These are phyloP conservation scores for Datnioides undecimradiatus DNA, from an alignment of 2,113 vertebrate species.

Conservation along the genomic window DNA sequence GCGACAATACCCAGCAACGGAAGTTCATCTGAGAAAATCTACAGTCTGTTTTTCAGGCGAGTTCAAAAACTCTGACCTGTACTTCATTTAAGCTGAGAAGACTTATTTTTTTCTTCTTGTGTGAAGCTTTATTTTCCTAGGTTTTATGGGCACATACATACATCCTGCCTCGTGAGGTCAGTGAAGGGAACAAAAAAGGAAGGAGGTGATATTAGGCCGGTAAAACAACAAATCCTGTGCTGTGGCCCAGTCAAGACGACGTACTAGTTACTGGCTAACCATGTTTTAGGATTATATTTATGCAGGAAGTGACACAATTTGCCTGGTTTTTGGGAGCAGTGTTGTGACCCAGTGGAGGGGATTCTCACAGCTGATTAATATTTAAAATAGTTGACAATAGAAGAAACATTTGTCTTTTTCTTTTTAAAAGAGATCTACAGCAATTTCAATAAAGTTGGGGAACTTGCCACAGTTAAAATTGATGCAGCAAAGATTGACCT, in stretches of 20 bases:
- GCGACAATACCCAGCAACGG: neutral
- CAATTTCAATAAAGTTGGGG: neutral
- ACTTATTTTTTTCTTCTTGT: neutral
- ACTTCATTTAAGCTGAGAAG: neutral
- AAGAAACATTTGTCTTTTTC: neutral
- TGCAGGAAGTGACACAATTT: neutral
- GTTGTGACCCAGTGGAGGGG: neutral
- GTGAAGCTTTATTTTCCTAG: neutral
- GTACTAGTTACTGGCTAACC: neutral
- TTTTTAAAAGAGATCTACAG: neutral
- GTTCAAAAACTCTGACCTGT: neutral
- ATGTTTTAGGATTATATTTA: neutral
- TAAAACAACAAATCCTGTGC: constrained; percentile 28
- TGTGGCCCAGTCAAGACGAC: neutral
- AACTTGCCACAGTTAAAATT: neutral
- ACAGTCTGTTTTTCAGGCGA: neutral
- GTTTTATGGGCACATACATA: neutral
- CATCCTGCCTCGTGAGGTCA: neutral
- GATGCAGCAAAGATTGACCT: neutral
- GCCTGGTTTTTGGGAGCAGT: neutral
- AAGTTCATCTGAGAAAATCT: neutral
- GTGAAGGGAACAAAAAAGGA: constrained; percentile 18
- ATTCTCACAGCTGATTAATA: neutral
- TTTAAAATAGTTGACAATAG: no score
- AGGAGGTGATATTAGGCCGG: constrained; percentile 6